Evolutionary conservation across 2,888 invertebrate species (phyloP).

Genomic region (Eudemis profundana): DNA sequence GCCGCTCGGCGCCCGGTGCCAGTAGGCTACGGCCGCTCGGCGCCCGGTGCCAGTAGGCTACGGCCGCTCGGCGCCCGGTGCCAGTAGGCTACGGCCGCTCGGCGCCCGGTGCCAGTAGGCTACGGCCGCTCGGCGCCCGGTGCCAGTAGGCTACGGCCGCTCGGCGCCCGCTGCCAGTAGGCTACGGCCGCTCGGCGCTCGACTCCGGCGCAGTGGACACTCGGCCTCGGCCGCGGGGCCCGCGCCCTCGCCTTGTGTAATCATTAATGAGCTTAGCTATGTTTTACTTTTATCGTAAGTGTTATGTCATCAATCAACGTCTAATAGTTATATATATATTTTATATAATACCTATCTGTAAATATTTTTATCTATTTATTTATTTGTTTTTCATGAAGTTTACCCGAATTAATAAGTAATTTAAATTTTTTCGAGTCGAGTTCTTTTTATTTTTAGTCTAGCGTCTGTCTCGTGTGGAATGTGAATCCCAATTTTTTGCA

Average conservation of each 20-base stretch:
- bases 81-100: too few relatives aligned
- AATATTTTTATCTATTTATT: constrained; percentile 82
- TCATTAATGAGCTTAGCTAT: constrained; percentile 85
- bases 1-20: too few relatives aligned
- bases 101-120: too few relatives aligned
- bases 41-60: too few relatives aligned
- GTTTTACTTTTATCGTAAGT: constrained; percentile 84
- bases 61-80: too few relatives aligned
- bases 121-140: constrained; percentile 7
- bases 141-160: not conserved
- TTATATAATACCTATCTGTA: constrained; percentile 71
- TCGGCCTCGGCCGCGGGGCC: constrained; percentile 69
- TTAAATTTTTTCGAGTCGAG: constrained; percentile 44
- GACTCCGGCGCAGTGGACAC: constrained; percentile 61
- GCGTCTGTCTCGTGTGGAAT: constrained; percentile 42
- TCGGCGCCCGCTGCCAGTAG: too few relatives aligned
- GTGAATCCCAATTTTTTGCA: constrained; percentile 46
- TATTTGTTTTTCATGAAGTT: constrained; percentile 80
- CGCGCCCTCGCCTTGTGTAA: constrained; percentile 79
- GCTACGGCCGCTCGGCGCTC: not conserved
- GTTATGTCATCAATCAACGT: constrained; percentile 84
- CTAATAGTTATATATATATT: constrained; percentile 70
- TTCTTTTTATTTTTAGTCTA: constrained; percentile 43
- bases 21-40: too few relatives aligned
- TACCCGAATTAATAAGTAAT: constrained; percentile 72